phyloP scores from a whole-genome alignment of 2,797 vertebrate species.

The Sebastes hubbsi region DNA sequence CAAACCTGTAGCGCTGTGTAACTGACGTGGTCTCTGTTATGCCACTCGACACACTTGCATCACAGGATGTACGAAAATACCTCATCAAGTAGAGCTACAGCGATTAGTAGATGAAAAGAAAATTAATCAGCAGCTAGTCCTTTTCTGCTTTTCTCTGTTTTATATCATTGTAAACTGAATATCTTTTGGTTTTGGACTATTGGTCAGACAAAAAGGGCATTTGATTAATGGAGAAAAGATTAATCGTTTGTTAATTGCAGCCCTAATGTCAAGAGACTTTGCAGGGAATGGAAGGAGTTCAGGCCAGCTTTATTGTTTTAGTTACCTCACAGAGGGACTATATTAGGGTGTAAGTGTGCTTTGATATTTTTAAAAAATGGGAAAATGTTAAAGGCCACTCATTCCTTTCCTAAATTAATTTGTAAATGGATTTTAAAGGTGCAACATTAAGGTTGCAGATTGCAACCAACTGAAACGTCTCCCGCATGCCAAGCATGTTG shows the following conservation, averaged over 20 bases:
- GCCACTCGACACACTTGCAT: background rate
- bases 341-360: background rate
- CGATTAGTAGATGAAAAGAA: background rate
- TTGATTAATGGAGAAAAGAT: background rate
- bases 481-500: no score
- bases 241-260: background rate
- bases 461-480: no score
- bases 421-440: background rate
- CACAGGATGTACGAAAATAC: background rate
- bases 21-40: background rate
- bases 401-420: background rate
- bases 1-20: constrained; percentile 1
- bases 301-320: background rate
- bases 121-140: background rate
- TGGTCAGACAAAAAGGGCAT: background rate
- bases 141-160: background rate
- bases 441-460: no score
- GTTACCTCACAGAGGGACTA: background rate
- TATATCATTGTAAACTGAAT: background rate
- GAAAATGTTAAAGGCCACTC: background rate
- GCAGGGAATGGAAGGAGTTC: background rate
- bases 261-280: background rate
- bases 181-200: background rate
- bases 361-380: background rate
- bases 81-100: background rate